phyloP scores from a whole-genome alignment of 2,113 vertebrate species.

The Leptocoma aspasia region DNA sequence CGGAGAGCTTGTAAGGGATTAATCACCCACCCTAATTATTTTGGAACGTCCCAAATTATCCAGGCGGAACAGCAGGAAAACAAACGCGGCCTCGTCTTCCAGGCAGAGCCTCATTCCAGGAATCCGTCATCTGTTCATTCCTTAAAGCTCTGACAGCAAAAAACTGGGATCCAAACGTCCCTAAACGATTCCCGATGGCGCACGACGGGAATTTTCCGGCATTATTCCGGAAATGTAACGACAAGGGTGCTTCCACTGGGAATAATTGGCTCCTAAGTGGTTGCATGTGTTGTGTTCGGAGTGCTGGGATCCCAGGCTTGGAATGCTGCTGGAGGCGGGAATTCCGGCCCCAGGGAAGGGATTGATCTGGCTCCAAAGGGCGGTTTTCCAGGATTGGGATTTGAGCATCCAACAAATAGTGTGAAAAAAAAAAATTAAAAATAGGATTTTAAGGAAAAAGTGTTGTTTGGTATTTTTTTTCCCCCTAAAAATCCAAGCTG shows the following conservation, averaged over 20 bases:
- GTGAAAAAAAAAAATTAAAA: not conserved
- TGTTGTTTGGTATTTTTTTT: not conserved
- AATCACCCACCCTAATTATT: not conserved
- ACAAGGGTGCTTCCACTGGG: not conserved
- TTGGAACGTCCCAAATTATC: slow-evolving; percentile 4
- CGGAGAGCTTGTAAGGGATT: not conserved
- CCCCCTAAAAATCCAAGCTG: not conserved
- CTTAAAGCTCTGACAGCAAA: slow-evolving; percentile 20
- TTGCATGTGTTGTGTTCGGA: slow-evolving; percentile 18
- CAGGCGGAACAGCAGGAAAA: not conserved
- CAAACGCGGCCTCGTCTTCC: not conserved
- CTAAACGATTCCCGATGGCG: slow-evolving; percentile 40
- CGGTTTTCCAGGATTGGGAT: not conserved
- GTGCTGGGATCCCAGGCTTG: not conserved
- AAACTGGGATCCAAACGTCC: slow-evolving; percentile 14
- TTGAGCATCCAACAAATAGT: not conserved
- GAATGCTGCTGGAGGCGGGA: not conserved
- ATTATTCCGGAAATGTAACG: slow-evolving; percentile 49
- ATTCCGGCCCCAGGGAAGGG: not conserved
- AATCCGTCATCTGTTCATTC: slow-evolving; percentile 46
- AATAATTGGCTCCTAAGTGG: slow-evolving; percentile 36
- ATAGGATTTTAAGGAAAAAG: not conserved
- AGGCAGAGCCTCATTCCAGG: not conserved
- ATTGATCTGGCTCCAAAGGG: not conserved
- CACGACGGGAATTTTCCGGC: slow-evolving; percentile 14